Percentiles rank a stretch among this genome's conserved stretches.
Conservation (phyloP, 2,888 invertebrate species). For the Cryptus armator region DNA sequence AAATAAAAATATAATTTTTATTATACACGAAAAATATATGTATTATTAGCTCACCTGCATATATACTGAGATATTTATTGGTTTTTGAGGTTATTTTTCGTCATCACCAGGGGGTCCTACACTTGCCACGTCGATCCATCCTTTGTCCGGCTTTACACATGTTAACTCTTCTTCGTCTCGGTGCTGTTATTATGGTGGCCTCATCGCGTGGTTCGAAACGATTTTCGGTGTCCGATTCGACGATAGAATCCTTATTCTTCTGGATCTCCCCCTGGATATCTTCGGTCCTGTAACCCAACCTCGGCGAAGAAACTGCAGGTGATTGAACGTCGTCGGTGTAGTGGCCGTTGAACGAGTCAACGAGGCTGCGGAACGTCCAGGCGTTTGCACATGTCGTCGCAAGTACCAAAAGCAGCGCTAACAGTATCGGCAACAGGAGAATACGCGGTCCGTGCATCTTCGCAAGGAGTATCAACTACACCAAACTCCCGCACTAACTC, state of each 20-base stretch:
- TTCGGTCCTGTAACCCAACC: background rate
- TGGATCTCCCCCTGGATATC: background rate
- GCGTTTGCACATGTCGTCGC: slow-evolving; percentile 52
- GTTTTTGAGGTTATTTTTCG: background rate
- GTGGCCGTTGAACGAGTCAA: slow-evolving; percentile 44
- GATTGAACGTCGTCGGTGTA: background rate
- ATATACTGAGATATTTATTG: background rate
- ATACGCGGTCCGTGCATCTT: slow-evolving; percentile 46
- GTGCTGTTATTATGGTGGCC: slow-evolving; percentile 75
- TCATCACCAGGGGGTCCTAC: slow-evolving; percentile 75
- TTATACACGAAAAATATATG: background rate
- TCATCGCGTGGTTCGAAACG: slow-evolving; percentile 41
- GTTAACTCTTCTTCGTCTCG: slow-evolving; percentile 66
- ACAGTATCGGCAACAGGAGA: slow-evolving; percentile 40
- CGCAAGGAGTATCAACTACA: slow-evolving; percentile 5
- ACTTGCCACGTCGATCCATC: slow-evolving; percentile 76
- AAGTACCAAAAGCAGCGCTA: slow-evolving; percentile 41
- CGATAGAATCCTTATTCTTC: background rate
- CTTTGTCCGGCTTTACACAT: slow-evolving; percentile 74
- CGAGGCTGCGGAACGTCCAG: slow-evolving; percentile 54
- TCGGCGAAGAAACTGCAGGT: background rate
- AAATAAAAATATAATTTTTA: background rate
- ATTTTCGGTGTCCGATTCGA: background rate
- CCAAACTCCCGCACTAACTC: slow-evolving; percentile 51
- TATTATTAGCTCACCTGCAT: background rate